Evolutionary conservation across 2,888 invertebrate species (phyloP).

Genomic region (Protophormia terraenovae): DNA sequence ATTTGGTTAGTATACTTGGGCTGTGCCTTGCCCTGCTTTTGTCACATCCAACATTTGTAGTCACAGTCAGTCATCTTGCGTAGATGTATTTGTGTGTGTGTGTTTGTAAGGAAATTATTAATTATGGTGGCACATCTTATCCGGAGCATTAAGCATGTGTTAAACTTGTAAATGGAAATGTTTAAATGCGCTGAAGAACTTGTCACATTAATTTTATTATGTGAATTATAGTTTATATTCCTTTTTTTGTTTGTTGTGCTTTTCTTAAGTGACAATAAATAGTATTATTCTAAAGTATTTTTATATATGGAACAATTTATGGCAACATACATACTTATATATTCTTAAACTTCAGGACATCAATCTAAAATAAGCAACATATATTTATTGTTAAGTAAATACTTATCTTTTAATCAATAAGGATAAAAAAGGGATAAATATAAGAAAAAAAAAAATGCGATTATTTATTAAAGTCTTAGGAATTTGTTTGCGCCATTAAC

Average conservation of each 20-base stretch:
- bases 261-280: conserved; percentile 30
- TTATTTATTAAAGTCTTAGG: no score
- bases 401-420: no score
- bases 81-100: no score
- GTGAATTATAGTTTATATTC: conserved; percentile 67
- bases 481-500: no score
- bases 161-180: conserved; percentile 72
- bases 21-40: conserved; percentile 32
- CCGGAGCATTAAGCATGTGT: conserved; percentile 69
- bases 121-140: conserved; percentile 71
- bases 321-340: no score
- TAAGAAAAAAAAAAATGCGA: no score
- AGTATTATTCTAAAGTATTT: conserved; percentile 14
- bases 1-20: conserved; percentile 23
- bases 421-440: no score
- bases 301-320: no score
- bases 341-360: no score
- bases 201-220: conserved; percentile 73
- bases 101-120: conserved; percentile 72
- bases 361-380: no score
- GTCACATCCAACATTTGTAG: conserved; percentile 30
- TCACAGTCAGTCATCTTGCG: no score
- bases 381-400: no score
- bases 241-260: neutral
- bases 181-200: conserved; percentile 71